A percentile compares a stretch with the other conserved stretches of the same genome.
phyloP scores from a whole-genome alignment of 2,113 vertebrate genomes.

The Camelus dromedarius region DNA sequence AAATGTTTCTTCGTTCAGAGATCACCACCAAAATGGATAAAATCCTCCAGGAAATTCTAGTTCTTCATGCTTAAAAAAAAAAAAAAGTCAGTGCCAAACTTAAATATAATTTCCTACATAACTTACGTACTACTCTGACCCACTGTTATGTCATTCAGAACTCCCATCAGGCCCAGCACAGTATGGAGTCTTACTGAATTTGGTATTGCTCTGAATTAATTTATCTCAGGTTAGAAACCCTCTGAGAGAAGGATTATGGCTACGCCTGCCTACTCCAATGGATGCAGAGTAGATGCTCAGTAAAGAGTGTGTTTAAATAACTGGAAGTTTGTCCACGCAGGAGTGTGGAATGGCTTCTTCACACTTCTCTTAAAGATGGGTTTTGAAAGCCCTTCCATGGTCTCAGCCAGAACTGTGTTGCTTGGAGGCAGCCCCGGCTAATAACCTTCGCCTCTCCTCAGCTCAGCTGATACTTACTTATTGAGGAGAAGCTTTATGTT shows the following conservation, averaged over 20 bases:
- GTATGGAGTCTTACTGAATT: neutral
- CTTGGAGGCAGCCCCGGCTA: neutral
- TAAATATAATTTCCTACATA: neutral
- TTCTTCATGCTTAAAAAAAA: neutral
- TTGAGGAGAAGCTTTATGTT: constrained; percentile 15
- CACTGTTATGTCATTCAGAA: neutral
- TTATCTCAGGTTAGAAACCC: constrained; percentile 25
- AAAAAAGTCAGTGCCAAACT: neutral
- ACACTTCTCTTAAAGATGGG: neutral
- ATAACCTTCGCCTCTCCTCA: neutral
- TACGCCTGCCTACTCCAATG: neutral
- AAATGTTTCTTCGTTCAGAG: neutral
- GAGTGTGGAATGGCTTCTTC: neutral
- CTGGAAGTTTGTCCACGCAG: neutral
- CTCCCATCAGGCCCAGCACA: neutral
- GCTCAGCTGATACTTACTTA: neutral
- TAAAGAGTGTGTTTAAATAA: neutral
- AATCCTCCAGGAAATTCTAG: constrained; percentile 6
- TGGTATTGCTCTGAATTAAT: constrained; percentile 33
- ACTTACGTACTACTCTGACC: neutral
- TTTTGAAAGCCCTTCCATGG: constrained; percentile 4
- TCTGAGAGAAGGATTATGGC: neutral
- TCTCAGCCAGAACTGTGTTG: neutral
- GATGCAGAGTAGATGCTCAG: neutral
- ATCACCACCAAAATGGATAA: neutral